Conservation (phyloP, 2,888 invertebrate genomes). For the Bellardia bayeri region DNA sequence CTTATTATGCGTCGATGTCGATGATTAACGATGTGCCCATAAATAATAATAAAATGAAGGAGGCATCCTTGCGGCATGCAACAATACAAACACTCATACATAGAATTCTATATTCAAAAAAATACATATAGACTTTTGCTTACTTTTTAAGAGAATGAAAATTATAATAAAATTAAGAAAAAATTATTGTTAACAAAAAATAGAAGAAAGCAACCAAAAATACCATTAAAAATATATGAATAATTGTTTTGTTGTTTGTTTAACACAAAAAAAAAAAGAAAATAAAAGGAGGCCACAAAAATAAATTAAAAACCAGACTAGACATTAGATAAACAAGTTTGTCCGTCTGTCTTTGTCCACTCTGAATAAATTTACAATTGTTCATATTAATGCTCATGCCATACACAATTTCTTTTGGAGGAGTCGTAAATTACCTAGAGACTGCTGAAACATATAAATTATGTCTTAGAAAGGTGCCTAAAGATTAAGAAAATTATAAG, state of each 20-base stretch:
- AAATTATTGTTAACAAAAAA: not conserved
- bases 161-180: slow-evolving; percentile 27
- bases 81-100: not conserved
- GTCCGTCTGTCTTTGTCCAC: not conserved
- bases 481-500: not conserved
- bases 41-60: slow-evolving; percentile 73
- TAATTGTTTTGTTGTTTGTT: slow-evolving; percentile 10
- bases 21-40: slow-evolving; percentile 81
- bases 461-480: not conserved
- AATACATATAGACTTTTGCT: not conserved
- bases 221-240: slow-evolving; percentile 46
- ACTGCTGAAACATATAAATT: slow-evolving; percentile 17
- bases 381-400: not conserved
- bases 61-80: slow-evolving; percentile 60
- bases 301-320: not conserved
- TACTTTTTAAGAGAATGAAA: not conserved
- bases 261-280: slow-evolving; percentile 7
- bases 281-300: not conserved
- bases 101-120: not conserved
- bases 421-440: not conserved
- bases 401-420: not conserved
- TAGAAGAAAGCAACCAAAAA: not conserved
- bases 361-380: slow-evolving; percentile 53
- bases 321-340: not conserved
- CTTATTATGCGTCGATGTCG: slow-evolving; percentile 79